Evolutionary conservation across 2,113 vertebrate species (phyloP), one percentile per base, ranked within the genome.

Genomic region (Lophotis ruficrista): DNA sequence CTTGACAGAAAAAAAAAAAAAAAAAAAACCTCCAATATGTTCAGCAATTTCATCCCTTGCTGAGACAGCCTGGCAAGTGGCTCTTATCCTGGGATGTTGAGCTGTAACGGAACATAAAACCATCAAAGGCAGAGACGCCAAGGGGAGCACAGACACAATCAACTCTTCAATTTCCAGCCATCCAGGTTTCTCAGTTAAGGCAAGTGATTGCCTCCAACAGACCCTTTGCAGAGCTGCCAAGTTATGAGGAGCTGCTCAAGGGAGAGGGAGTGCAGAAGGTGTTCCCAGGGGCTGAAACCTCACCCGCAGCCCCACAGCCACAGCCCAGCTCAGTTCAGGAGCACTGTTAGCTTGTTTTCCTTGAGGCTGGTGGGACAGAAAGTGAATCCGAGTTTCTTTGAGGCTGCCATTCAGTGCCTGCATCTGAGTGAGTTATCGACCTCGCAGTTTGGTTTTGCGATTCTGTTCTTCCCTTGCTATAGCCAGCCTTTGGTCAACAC

Each of bases 91-190:
- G 65, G 69, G 76, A 78, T 75, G 62, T 75, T 54, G 73, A 87
- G 91, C 56, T 81, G 17, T 48, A 77, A 30, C 13, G 2, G 76
- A 54, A 35, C 31, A 51, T 61, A 82, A 94, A 87, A 57, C 22
- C 89, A 77, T 56, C 88, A 84, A 53, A 81, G 14, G 62, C 84
- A 73, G 70, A 62, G 38, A 10, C n/a, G 4, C 68, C 71, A 91
- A 92, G 88, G 87, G 88, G 73, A 75, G 88, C 82, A 83, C 35
- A 70, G 86, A 51, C 70, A 86, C 86, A 94, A 87, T 90, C 93
- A 87, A 3, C 43, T 91, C 57, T 66, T 70, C 86, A 38, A n/a
- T 83, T 53, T 94, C 61, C 89, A 96, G 69, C 60, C 24, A 0
- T 62, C 88, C 62, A 51, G 35, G 60, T 45, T 60, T 41, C 89